Evolutionary conservation across 2,888 invertebrate species (phyloP).

Genomic region (Chorisops tibialis): DNA sequence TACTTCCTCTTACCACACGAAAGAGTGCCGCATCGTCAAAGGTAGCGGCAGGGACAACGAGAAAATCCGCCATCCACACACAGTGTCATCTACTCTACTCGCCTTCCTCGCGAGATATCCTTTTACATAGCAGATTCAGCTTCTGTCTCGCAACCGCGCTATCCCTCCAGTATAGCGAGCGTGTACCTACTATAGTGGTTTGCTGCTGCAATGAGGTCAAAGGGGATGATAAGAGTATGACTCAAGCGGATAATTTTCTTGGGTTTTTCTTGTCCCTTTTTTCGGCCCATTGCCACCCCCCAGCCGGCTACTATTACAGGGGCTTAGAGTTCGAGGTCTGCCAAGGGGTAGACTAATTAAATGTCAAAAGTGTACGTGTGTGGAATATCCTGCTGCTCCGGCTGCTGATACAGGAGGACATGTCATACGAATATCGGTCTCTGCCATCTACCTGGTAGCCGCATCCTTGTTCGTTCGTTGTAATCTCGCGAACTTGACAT

Average conservation of each 20-base stretch:
- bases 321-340: background rate
- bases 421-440: too few relatives aligned
- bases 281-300: slow-evolving; percentile 10
- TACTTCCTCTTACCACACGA: background rate
- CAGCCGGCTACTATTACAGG: background rate
- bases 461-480: too few relatives aligned
- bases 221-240: background rate
- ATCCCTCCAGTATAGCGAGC: background rate
- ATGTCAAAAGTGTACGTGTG: slow-evolving; percentile 35
- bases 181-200: background rate
- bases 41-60: background rate
- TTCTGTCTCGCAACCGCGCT: background rate
- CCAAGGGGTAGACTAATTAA: slow-evolving; percentile 33
- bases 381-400: slow-evolving; percentile 29
- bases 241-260: slow-evolving; percentile 15
- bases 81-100: background rate
- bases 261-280: background rate
- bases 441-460: too few relatives aligned
- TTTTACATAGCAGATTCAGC: background rate
- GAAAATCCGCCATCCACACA: background rate
- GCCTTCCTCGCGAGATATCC: background rate
- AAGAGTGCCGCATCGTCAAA: background rate
- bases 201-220: background rate
- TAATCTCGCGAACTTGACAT: too few relatives aligned
- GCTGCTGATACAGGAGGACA: too few relatives aligned